Conservation (phyloP, 2,888 invertebrate species). For the Fragum sueziense region DNA sequence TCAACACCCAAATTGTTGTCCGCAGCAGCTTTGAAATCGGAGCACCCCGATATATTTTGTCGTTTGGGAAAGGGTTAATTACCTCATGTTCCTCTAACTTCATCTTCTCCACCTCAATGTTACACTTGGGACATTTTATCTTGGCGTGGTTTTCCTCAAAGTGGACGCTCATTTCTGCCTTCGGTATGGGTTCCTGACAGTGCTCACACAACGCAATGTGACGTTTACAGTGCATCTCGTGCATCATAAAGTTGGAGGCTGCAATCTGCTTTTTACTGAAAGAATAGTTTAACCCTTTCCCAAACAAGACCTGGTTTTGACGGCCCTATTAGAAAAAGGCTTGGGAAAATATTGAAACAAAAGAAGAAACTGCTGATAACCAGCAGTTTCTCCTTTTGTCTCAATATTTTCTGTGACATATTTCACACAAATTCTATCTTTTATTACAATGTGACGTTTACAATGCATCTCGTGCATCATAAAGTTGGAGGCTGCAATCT, state of each 20-base stretch:
- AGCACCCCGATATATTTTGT: too few species aligned
- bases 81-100: constrained; percentile 81
- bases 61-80: too few species aligned
- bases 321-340: too few species aligned
- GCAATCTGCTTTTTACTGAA: constrained; percentile 88
- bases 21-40: too few species aligned
- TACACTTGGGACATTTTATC: constrained; percentile 83
- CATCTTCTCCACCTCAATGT: constrained; percentile 77
- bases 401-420: too few species aligned
- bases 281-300: too few species aligned
- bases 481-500: constrained; percentile 87
- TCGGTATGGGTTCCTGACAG: constrained; percentile 88
- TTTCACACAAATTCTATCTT: too few species aligned
- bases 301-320: too few species aligned
- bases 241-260: constrained; percentile 87
- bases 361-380: too few species aligned
- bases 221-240: constrained; percentile 88
- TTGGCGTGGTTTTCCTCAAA: constrained; percentile 83
- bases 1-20: too few species aligned
- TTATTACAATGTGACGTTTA: constrained; percentile 87
- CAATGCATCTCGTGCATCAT: constrained; percentile 89
- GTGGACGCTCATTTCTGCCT: constrained; percentile 86
- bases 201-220: constrained; percentile 87
- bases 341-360: too few species aligned
- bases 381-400: too few species aligned